These are phyloP conservation scores for Laspeyria flexula DNA, from an alignment of 2,888 invertebrate genomes.

Conservation along the genomic window DNA sequence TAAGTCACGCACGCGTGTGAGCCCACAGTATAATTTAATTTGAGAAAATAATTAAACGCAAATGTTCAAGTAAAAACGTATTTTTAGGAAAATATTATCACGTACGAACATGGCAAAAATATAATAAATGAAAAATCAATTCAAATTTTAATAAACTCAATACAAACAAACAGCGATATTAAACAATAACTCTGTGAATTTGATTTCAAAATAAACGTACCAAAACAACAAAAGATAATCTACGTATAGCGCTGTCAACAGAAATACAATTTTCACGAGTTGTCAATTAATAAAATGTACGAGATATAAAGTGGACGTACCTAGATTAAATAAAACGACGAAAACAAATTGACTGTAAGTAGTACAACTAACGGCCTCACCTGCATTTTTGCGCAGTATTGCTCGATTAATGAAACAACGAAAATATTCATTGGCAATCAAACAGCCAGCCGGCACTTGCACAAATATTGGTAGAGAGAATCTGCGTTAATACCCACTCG, in stretches of 20 bases:
- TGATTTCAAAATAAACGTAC: slow-evolving; percentile 53
- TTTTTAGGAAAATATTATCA: slow-evolving; percentile 13
- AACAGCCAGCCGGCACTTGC: slow-evolving; percentile 56
- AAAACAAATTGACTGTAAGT: slow-evolving; percentile 48
- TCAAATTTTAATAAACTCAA: slow-evolving; percentile 55
- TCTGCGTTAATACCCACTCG: slow-evolving; percentile 56
- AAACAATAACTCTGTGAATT: slow-evolving; percentile 59
- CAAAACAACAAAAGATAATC: slow-evolving; percentile 55
- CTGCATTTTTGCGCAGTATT: slow-evolving; percentile 52
- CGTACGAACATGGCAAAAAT: slow-evolving; percentile 15
- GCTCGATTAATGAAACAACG: slow-evolving; percentile 61
- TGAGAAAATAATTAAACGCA: slow-evolving; percentile 5
- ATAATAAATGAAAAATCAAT: slow-evolving; percentile 42
- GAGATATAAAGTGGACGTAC: slow-evolving; percentile 36
- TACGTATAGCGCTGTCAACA: slow-evolving; percentile 52
- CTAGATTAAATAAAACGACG: slow-evolving; percentile 41
- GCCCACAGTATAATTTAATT: background rate
- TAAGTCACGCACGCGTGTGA: background rate
- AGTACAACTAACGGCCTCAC: slow-evolving; percentile 44
- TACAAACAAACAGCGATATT: slow-evolving; percentile 57
- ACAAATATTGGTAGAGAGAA: slow-evolving; percentile 66
- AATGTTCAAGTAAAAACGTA: slow-evolving; percentile 22
- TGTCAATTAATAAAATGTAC: slow-evolving; percentile 53
- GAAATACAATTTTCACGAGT: slow-evolving; percentile 57
- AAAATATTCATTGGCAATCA: slow-evolving; percentile 68